Conservation (phyloP, 2,113 vertebrate genomes). For the Austrofundulus limnaeus region DNA sequence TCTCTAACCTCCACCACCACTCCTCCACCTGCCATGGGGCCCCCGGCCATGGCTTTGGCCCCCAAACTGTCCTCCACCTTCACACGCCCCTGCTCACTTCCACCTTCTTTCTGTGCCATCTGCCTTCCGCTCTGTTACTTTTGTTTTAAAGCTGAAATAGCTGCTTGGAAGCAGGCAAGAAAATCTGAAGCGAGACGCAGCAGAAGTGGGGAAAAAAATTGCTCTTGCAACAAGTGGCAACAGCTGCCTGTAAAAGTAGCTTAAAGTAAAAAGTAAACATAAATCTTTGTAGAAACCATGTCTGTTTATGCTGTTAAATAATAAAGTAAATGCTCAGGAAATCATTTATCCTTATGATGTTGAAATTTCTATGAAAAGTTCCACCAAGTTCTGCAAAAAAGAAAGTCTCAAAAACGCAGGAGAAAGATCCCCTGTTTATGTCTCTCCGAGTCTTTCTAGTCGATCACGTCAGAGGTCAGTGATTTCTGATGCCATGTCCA, state of each 20-base stretch:
- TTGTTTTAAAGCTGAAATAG: background rate
- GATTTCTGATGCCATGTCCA: conserved; percentile 28
- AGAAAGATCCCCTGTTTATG: background rate
- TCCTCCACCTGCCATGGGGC: conserved; percentile 79
- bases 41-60: conserved; percentile 53
- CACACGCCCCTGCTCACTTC: conserved; percentile 32
- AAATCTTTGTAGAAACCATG: background rate
- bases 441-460: conserved; percentile 14
- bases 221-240: background rate
- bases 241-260: background rate
- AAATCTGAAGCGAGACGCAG: background rate
- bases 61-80: conserved; percentile 51
- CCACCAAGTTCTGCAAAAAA: background rate
- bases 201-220: background rate
- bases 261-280: background rate
- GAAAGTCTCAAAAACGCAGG: background rate
- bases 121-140: conserved; percentile 1
- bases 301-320: background rate
- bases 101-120: conserved; percentile 70
- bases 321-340: background rate
- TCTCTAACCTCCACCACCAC: conserved; percentile 95
- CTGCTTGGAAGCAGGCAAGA: background rate
- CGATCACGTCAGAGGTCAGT: conserved; percentile 37
- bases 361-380: conserved; percentile 7
- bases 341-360: background rate